phyloP scores from a whole-genome alignment of 2,113 vertebrate genomes.

The Hipposideros armiger region DNA sequence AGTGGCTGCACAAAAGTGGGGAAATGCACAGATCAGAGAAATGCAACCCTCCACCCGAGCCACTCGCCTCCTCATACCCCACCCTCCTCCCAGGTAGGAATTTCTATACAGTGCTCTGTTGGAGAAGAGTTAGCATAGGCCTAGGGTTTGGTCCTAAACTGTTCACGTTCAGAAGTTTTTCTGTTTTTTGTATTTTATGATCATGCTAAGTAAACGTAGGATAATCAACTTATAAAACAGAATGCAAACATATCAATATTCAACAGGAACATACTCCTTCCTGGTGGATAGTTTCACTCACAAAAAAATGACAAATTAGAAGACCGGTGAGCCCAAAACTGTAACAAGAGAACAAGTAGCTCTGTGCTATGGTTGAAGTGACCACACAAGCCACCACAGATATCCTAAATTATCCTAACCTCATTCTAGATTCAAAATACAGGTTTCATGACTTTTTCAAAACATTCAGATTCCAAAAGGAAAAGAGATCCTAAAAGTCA shows the following conservation, averaged over 20 bases:
- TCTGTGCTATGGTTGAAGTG: background rate
- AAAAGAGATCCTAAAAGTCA: constrained; percentile 54
- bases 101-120: background rate
- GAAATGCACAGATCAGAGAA: background rate
- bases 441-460: constrained; percentile 24
- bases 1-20: background rate
- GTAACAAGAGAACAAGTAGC: background rate
- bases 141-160: background rate
- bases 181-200: background rate
- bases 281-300: background rate
- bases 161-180: background rate
- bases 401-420: background rate
- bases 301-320: background rate
- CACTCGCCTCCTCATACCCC: background rate
- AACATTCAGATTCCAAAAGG: constrained; percentile 13
- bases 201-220: background rate
- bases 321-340: background rate
- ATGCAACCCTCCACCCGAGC: background rate
- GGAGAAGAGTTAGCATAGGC: background rate
- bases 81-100: background rate
- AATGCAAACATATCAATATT: background rate
- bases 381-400: background rate
- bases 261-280: background rate
- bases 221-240: background rate
- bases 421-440: constrained; percentile 43